phyloP scores from a whole-genome alignment of 2,797 vertebrate genomes.

The Helostoma temminkii region DNA sequence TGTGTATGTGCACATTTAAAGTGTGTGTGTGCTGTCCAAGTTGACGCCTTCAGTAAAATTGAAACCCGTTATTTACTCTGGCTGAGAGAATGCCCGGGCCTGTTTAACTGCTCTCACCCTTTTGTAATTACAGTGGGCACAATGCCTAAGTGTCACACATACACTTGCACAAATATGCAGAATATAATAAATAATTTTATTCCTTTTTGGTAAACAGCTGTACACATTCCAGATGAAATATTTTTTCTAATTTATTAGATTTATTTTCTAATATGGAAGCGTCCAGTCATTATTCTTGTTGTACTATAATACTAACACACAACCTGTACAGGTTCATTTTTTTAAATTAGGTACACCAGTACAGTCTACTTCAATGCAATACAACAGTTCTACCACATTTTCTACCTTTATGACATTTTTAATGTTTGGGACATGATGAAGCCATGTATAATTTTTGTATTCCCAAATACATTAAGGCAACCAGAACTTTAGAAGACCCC shows the following conservation, averaged over 20 bases:
- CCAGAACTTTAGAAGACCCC: too few species aligned
- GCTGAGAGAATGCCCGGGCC: constrained; percentile 42
- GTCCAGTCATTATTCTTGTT: not conserved
- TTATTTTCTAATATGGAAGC: not conserved
- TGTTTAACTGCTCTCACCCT: constrained; percentile 44
- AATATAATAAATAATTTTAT: constrained; percentile 22
- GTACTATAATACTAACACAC: constrained; percentile 1
- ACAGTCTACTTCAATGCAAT: not conserved
- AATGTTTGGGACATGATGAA: too few species aligned
- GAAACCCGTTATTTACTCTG: constrained; percentile 48
- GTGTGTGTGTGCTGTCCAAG: not conserved
- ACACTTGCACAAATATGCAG: not conserved
- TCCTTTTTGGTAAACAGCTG: constrained; percentile 3
- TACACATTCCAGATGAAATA: constrained; percentile 1
- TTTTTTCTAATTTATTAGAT: not conserved
- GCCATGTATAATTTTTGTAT: too few species aligned
- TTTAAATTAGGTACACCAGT: not conserved
- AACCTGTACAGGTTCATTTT: not conserved
- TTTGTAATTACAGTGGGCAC: constrained; percentile 54
- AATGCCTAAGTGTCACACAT: constrained; percentile 18
- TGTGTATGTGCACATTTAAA: not conserved
- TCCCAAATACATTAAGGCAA: too few species aligned
- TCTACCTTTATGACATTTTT: too few species aligned
- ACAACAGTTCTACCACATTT: not conserved
- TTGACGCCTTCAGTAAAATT: constrained; percentile 37